These are phyloP conservation scores for Ecliptopera silaceata DNA, from an alignment of 2,888 invertebrate species.

Conservation along the genomic window DNA sequence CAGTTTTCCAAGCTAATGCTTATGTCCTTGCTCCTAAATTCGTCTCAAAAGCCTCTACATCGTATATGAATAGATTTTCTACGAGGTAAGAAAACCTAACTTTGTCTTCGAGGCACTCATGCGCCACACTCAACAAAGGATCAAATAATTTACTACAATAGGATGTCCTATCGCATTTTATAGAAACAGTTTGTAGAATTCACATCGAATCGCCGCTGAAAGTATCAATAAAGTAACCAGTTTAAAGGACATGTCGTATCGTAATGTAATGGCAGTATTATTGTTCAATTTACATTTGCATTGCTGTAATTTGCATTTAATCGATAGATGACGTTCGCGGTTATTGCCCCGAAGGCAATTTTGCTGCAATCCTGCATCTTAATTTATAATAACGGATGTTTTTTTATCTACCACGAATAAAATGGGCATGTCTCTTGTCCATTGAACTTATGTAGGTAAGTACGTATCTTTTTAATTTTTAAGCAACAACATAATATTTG, in stretches of 20 bases:
- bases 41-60: too few species aligned
- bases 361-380: slow-evolving; percentile 19
- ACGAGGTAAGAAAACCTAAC: background rate
- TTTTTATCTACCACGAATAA: background rate
- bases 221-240: slow-evolving; percentile 17
- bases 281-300: slow-evolving; percentile 26
- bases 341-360: slow-evolving; percentile 21
- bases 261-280: slow-evolving; percentile 23
- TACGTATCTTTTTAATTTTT: too few species aligned
- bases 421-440: background rate
- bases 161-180: background rate
- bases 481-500: too few species aligned
- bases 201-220: background rate
- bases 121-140: too few species aligned
- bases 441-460: too few species aligned
- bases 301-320: slow-evolving; percentile 23
- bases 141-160: background rate
- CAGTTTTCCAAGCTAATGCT: too few species aligned
- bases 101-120: background rate
- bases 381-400: background rate
- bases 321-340: slow-evolving; percentile 21
- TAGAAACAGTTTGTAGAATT: background rate
- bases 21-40: too few species aligned
- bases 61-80: too few species aligned
- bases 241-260: slow-evolving; percentile 22